Conservation (phyloP, 2,888 invertebrate genomes). For the Diarsia mendica region DNA sequence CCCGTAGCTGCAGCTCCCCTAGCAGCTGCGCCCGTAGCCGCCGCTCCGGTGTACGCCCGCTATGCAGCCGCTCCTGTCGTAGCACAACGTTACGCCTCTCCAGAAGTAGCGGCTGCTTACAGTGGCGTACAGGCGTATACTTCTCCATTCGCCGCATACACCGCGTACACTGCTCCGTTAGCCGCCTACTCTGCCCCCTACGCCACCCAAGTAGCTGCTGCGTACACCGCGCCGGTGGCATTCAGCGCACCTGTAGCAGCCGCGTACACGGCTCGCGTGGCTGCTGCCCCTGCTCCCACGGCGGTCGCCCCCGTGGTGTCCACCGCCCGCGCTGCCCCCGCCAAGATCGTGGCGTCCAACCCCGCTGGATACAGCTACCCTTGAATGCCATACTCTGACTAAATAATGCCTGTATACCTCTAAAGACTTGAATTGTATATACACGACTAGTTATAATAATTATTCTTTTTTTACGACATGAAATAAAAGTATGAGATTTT, state of each 20-base stretch:
- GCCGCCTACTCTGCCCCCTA: conserved; percentile 56
- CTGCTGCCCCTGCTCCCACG: conserved; percentile 67
- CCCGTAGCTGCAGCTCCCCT: conserved; percentile 49
- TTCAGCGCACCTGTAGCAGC: conserved; percentile 66
- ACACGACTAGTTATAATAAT: conserved; percentile 73
- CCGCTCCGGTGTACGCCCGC: conserved; percentile 34
- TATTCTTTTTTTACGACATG: conserved; percentile 72
- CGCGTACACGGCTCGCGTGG: conserved; percentile 38
- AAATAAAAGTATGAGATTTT: conserved; percentile 61
- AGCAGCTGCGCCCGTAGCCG: conserved; percentile 36
- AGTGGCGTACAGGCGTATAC: conserved; percentile 48
- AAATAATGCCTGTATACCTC: conserved; percentile 72
- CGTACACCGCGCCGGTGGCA: conserved; percentile 66
- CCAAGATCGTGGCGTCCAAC: conserved; percentile 90
- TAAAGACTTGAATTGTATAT: conserved; percentile 86
- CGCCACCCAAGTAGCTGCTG: conserved; percentile 62
- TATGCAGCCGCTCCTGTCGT: conserved; percentile 55
- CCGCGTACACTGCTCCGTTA: conserved; percentile 39
- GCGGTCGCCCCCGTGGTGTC: conserved; percentile 91
- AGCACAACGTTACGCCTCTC: conserved; percentile 51
- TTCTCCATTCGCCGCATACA: conserved; percentile 53
- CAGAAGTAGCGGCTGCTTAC: conserved; percentile 60
- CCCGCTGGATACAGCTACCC: conserved; percentile 85
- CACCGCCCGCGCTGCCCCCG: conserved; percentile 91
- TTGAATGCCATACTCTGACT: conserved; percentile 73